These are phyloP conservation scores for Gadus chalcogrammus DNA, from an alignment of 2,113 vertebrate genomes.

Conservation along the genomic window DNA sequence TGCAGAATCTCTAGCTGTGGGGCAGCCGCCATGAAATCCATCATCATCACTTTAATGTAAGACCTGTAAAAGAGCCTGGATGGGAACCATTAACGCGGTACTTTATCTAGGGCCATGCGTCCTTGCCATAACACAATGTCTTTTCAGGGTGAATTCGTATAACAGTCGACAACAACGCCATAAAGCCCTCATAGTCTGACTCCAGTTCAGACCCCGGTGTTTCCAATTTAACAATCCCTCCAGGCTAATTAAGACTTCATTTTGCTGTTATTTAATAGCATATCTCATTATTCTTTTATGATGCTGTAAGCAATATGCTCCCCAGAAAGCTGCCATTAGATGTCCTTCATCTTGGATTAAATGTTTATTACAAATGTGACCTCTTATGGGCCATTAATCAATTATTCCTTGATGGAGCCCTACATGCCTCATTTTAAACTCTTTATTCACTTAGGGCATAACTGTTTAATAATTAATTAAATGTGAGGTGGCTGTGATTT, in stretches of 20 bases:
- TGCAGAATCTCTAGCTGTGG: too few relatives aligned
- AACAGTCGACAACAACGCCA: slow-evolving; percentile 33
- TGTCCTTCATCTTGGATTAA: slow-evolving; percentile 56
- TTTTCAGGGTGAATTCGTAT: slow-evolving; percentile 44
- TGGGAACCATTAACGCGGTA: too few relatives aligned
- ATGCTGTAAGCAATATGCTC: slow-evolving; percentile 61
- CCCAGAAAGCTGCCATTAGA: slow-evolving; percentile 47
- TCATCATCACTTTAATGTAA: too few relatives aligned
- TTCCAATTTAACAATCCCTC: slow-evolving; percentile 58
- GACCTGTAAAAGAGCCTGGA: too few relatives aligned
- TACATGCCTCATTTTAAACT: slow-evolving; percentile 51
- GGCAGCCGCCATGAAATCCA: too few relatives aligned
- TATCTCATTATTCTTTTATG: slow-evolving; percentile 68
- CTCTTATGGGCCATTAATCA: slow-evolving; percentile 61
- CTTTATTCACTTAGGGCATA: slow-evolving; percentile 50
- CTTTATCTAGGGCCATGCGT: too few relatives aligned
- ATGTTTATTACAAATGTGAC: slow-evolving; percentile 52
- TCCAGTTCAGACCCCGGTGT: slow-evolving; percentile 41
- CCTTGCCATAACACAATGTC: slow-evolving; percentile 16
- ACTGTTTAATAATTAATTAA: slow-evolving; percentile 51
- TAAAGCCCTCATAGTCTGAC: slow-evolving; percentile 52
- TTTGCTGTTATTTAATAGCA: slow-evolving; percentile 64
- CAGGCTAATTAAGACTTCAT: slow-evolving; percentile 58
- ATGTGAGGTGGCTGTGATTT: slow-evolving; percentile 19
- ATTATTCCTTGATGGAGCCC: slow-evolving; percentile 46